These are phyloP conservation scores for Clusia tigrina DNA, from an alignment of 2,888 invertebrate species.

Conservation along the genomic window DNA sequence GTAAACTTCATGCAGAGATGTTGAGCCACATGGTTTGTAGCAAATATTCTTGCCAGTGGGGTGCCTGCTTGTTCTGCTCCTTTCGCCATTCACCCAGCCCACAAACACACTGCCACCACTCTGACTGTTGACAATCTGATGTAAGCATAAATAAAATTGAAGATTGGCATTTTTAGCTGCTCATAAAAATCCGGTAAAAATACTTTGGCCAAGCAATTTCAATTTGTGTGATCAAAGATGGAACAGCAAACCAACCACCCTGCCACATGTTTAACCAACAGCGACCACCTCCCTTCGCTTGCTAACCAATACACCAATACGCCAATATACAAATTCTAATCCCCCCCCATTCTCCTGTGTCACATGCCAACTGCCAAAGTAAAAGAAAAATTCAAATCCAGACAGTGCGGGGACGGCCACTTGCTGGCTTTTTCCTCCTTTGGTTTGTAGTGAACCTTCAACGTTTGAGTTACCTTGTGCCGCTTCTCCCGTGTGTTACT, in stretches of 20 bases:
- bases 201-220: conserved; percentile 51
- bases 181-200: conserved; percentile 43
- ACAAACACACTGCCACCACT: background rate
- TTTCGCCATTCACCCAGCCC: too few species aligned
- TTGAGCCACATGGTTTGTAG: too few species aligned
- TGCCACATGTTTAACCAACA: conserved; percentile 4
- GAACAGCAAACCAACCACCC: conserved; percentile 36
- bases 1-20: too few species aligned
- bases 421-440: conserved; percentile 3
- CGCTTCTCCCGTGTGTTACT: conserved; percentile 39
- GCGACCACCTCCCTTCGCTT: too few species aligned
- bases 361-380: conserved; percentile 17
- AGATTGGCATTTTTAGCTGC: conserved; percentile 40
- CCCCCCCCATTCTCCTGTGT: conserved; percentile 21
- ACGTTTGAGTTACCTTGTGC: conserved; percentile 11
- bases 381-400: conserved; percentile 36
- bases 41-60: too few species aligned
- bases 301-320: too few species aligned
- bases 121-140: conserved; percentile 5
- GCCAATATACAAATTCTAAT: conserved; percentile 21
- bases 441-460: background rate
- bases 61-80: too few species aligned
- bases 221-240: conserved; percentile 51
- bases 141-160: conserved; percentile 4
- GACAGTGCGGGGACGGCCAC: conserved; percentile 43